A percentile compares a stretch with the other conserved stretches of the same genome.
phyloP scores from a whole-genome alignment of 2,797 vertebrate genomes.

The Enteromius afrohamiltoni region DNA sequence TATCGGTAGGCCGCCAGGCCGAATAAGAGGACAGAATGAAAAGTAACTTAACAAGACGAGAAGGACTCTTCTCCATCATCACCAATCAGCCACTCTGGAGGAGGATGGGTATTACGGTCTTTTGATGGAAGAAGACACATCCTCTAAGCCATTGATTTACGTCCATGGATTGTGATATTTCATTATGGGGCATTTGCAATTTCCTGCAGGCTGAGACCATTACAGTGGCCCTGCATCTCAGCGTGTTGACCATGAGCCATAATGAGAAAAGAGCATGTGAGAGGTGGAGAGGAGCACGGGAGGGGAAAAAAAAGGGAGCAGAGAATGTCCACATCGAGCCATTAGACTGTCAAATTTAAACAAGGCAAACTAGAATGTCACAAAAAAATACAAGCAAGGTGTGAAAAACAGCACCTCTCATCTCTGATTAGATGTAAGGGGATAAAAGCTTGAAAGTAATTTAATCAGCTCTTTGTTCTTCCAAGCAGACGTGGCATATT shows the following conservation, averaged over 20 bases:
- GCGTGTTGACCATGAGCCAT: conserved; percentile 55
- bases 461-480: conserved; percentile 63
- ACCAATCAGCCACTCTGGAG: conserved; percentile 53
- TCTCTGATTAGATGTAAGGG: conserved; percentile 62
- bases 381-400: conserved; percentile 44
- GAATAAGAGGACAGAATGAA: conserved; percentile 58
- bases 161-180: conserved; percentile 56
- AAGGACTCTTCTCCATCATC: conserved; percentile 58
- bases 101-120: conserved; percentile 50
- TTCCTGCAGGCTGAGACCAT: conserved; percentile 59
- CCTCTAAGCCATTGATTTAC: conserved; percentile 62
- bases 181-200: conserved; percentile 61
- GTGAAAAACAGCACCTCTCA: conserved; percentile 57
- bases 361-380: conserved; percentile 34
- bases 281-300: conserved; percentile 21
- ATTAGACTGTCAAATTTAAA: conserved; percentile 56
- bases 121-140: conserved; percentile 59
- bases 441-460: conserved; percentile 62
- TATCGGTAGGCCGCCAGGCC: conserved; percentile 50
- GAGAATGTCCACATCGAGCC: conserved; percentile 32
- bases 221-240: conserved; percentile 52
- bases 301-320: neutral
- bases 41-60: conserved; percentile 61
- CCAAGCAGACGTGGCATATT: conserved; percentile 45
- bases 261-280: conserved; percentile 46